These are phyloP conservation scores for Odobenus rosmarus DNA, from an alignment of 2,113 vertebrate species.

Conservation along the genomic window DNA sequence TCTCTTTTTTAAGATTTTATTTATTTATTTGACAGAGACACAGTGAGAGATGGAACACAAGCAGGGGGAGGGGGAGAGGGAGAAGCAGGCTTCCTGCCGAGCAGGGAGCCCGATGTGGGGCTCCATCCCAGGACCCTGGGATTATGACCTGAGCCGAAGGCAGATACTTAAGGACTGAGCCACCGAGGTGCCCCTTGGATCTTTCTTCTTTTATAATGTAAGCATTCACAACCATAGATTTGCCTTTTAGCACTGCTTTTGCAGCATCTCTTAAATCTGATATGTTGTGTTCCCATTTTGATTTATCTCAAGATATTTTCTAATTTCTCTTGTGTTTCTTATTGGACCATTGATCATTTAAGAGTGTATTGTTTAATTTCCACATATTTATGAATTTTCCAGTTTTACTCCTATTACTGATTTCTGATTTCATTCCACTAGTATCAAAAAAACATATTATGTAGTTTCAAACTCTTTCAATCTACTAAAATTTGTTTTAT, in stretches of 20 bases:
- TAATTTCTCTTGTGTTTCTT: not conserved
- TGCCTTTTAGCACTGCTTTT: not conserved
- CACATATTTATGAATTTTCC: not conserved
- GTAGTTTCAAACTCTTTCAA: not conserved
- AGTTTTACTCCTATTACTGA: not conserved
- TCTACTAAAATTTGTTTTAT: not conserved
- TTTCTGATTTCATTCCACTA: not conserved
- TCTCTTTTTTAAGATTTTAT: not conserved
- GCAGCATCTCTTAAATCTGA: not conserved
- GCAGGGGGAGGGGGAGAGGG: too few species aligned
- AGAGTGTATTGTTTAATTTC: not conserved
- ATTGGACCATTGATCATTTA: not conserved
- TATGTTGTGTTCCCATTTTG: not conserved
- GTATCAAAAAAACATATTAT: not conserved
- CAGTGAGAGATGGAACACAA: too few species aligned
- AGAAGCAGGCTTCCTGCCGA: too few species aligned
- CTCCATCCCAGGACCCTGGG: too few species aligned
- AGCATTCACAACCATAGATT: not conserved
- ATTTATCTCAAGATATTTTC: not conserved
- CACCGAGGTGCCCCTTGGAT: too few species aligned
- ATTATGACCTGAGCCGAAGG: too few species aligned
- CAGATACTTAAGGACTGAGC: too few species aligned
- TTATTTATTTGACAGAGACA: too few species aligned
- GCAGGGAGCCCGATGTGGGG: too few species aligned
- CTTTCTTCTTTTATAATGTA: not conserved